Conservation (phyloP, 1,140 invertebrate genomes). For the Ostrea denselamellosa region DNA sequence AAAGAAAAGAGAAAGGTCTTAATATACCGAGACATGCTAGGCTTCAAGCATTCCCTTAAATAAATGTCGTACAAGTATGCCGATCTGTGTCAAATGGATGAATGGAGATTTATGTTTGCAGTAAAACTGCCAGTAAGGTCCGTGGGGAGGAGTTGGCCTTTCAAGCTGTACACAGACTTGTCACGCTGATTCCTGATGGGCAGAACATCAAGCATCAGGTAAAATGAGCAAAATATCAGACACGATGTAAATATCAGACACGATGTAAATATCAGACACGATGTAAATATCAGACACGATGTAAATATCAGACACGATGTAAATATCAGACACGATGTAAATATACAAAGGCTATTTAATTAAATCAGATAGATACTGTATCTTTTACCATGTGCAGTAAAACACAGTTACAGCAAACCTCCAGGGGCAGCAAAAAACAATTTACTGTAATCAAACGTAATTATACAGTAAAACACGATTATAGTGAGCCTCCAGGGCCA, state of each 20-base stretch:
- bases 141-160: not conserved
- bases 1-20: not conserved
- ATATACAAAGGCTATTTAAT: too few relatives aligned
- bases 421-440: too few relatives aligned
- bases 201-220: slow-evolving; percentile 68
- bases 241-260: not conserved
- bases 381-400: too few relatives aligned
- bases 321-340: not conserved
- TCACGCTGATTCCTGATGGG: slow-evolving; percentile 63
- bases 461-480: too few relatives aligned
- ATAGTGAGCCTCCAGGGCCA: too few relatives aligned
- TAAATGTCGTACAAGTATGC: not conserved
- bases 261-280: not conserved
- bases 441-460: too few relatives aligned
- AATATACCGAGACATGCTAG: not conserved
- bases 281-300: not conserved
- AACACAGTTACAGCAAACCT: too few relatives aligned
- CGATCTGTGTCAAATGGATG: not conserved
- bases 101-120: not conserved
- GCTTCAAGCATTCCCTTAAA: not conserved
- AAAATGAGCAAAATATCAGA: not conserved
- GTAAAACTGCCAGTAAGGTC: not conserved
- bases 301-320: not conserved
- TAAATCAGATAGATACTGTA: too few relatives aligned
- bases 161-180: slow-evolving; percentile 60